Conservation (phyloP, 2,888 invertebrate species). For the Timema cristinae region DNA sequence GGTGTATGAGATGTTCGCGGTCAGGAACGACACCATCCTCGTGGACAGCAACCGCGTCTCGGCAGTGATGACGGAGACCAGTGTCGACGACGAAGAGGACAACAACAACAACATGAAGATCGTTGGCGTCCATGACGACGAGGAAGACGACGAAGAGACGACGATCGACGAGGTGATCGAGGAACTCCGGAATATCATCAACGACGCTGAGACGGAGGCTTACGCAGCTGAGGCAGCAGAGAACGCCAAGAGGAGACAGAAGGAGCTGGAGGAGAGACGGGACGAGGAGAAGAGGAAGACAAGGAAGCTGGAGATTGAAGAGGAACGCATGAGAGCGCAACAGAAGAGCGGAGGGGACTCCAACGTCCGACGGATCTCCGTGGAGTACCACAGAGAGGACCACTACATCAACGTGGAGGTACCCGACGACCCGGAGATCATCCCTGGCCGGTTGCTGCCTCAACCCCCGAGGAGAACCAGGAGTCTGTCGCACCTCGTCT, state of each 20-base stretch:
- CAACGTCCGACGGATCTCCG: conserved; percentile 4
- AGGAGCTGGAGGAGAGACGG: conserved; percentile 19
- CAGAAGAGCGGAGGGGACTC: conserved; percentile 2
- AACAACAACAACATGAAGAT: conserved; percentile 69
- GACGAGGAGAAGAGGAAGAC: conserved; percentile 26
- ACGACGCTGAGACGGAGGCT: conserved; percentile 73
- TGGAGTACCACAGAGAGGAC: conserved; percentile 8
- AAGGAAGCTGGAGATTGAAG: conserved; percentile 21
- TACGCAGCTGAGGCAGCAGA: conserved; percentile 35
- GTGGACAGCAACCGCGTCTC: conserved; percentile 40
- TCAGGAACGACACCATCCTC: conserved; percentile 55
- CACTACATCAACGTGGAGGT: conserved; percentile 47
- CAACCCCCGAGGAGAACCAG: conserved; percentile 75
- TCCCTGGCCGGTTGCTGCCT: conserved; percentile 73
- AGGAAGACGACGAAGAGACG: conserved; percentile 70
- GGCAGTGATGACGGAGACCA: conserved; percentile 30
- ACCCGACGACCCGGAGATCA: conserved; percentile 51
- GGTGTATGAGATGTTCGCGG: conserved; percentile 58
- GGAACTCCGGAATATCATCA: conserved; percentile 78
- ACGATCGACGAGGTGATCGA: conserved; percentile 86
- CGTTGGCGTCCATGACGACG: conserved; percentile 62
- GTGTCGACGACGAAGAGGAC: conserved; percentile 28
- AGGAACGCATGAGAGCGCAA: conserved; percentile 6
- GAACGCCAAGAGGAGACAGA: conserved; percentile 21
- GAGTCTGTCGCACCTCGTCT: conserved; percentile 64